Percentiles rank a stretch among this genome's conserved stretches.
phyloP scores from a whole-genome alignment of 2,888 invertebrate genomes.

The Conomelus anceps region DNA sequence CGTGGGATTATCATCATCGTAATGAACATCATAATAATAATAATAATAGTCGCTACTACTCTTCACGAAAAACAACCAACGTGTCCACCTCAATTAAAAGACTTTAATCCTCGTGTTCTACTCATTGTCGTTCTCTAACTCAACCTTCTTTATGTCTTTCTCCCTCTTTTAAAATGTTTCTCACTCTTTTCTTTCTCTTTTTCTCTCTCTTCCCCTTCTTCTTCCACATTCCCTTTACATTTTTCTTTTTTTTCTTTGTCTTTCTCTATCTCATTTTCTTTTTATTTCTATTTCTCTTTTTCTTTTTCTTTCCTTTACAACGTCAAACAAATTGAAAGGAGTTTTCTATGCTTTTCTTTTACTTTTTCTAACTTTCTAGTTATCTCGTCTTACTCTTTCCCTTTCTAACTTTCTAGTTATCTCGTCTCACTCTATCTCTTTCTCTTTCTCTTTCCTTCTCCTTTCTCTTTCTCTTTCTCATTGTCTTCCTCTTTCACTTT shows the following conservation, averaged over 20 bases:
- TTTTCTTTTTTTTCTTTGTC: no score
- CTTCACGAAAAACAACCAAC: not conserved
- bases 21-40: not conserved
- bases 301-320: no score
- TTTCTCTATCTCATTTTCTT: no score
- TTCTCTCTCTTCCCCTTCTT: not conserved
- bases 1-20: not conserved
- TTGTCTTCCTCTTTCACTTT: not conserved
- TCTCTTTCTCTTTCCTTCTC: not conserved
- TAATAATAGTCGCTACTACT: not conserved
- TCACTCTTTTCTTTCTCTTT: not conserved
- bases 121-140: not conserved
- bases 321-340: no score
- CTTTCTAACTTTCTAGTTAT: not conserved
- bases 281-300: no score
- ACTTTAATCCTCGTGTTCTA: not conserved
- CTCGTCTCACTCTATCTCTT: not conserved
- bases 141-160: no score
- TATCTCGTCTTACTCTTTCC: not conserved
- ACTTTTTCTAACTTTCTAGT: not conserved
- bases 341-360: not conserved
- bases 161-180: no score
- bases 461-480: not conserved
- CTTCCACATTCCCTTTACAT: no score
- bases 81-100: not conserved